Conservation (phyloP, 2,797 vertebrate genomes). For the Melanotaenia boesemani region DNA sequence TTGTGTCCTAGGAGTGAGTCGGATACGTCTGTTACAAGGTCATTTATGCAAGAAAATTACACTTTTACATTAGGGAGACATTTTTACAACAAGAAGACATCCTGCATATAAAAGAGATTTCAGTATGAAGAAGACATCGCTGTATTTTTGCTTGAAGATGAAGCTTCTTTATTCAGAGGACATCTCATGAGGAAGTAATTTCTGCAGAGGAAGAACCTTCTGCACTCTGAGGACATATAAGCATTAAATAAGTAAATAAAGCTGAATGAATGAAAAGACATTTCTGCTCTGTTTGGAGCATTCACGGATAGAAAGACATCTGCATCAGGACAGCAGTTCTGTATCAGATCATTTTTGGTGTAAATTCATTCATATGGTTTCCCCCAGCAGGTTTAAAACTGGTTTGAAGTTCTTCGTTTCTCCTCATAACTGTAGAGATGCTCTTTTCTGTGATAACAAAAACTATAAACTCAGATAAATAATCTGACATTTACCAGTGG, state of each 20-base stretch:
- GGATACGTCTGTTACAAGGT: not conserved
- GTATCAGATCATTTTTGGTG: not conserved
- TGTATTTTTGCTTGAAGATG: not conserved
- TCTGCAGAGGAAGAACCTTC: not conserved
- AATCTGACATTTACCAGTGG: slow-evolving; percentile 1
- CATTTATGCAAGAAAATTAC: not conserved
- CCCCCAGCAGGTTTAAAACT: not conserved
- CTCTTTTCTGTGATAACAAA: not conserved
- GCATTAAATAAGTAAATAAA: not conserved
- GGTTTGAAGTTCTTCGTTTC: not conserved
- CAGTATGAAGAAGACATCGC: not conserved
- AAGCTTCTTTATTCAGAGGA: not conserved
- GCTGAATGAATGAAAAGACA: not conserved
- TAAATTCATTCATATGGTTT: not conserved
- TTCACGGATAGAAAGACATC: no score
- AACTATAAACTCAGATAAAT: slow-evolving; percentile 1
- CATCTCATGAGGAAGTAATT: not conserved
- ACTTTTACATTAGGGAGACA: not conserved
- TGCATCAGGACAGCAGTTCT: not conserved
- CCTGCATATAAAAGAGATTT: not conserved
- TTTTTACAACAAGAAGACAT: not conserved
- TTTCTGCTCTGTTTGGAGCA: not conserved
- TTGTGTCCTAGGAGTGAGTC: no score
- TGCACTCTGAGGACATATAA: not conserved
- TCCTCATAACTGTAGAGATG: not conserved